Evolutionary conservation across 2,888 invertebrate genomes (phyloP).

Genomic region (Troides helena): DNA sequence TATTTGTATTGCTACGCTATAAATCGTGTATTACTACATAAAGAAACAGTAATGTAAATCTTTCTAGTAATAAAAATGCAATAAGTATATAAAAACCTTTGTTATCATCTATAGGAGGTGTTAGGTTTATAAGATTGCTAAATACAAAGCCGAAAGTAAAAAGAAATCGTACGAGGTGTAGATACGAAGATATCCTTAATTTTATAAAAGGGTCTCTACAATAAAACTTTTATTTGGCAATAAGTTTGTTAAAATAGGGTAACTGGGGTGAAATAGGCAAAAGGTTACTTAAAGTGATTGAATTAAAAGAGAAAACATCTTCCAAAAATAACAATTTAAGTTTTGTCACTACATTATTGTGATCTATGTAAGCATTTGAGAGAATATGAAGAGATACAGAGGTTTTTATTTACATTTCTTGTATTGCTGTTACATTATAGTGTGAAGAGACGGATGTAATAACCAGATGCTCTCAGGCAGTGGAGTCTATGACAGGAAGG

Average conservation of each 20-base stretch:
- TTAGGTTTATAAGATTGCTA: constrained; percentile 2
- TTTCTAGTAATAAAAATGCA: background rate
- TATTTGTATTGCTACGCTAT: background rate
- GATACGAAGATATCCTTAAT: constrained; percentile 10
- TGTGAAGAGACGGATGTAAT: too few relatives aligned
- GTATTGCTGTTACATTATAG: too few relatives aligned
- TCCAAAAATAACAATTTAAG: background rate
- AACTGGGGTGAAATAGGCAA: constrained; percentile 2
- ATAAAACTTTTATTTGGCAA: constrained; percentile 23
- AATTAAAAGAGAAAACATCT: background rate
- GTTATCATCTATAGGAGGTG: background rate
- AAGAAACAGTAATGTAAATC: background rate
- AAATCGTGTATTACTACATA: background rate
- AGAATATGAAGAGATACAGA: too few relatives aligned
- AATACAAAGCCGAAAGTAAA: constrained; percentile 9
- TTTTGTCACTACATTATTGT: too few relatives aligned
- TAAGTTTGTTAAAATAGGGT: constrained; percentile 15
- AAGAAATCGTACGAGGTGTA: constrained; percentile 1
- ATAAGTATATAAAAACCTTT: background rate
- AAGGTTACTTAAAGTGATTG: constrained; percentile 6
- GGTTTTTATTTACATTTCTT: too few relatives aligned
- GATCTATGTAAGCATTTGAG: too few relatives aligned
- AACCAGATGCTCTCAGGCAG: too few relatives aligned
- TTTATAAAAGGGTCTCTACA: constrained; percentile 23
- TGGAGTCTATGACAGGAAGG: too few relatives aligned